Evolutionary conservation across 2,888 invertebrate genomes (phyloP), one percentile per base, ranked within the genome.

Genomic region (Melanostoma scalare): DNA sequence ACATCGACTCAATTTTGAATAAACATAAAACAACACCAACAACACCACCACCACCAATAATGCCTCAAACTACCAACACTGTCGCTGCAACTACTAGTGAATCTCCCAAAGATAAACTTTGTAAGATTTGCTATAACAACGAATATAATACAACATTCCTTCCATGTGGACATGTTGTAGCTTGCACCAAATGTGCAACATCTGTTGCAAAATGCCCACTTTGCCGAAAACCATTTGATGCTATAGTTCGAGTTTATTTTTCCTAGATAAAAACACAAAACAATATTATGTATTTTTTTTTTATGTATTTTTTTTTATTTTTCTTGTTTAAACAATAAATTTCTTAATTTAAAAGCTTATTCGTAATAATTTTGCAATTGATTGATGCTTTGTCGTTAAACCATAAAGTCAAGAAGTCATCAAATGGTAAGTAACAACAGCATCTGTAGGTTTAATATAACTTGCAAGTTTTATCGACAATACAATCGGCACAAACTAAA

Each of bases 141-240:
- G 97, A 98, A 92, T 94, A 96, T 87, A 96, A 96, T 87, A 95
- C 98, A 81, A 96, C 97, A 87, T 98, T 99, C 92, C 93, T 98
- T 88, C 98, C 99, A 61, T 99, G 99, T 92, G 97, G 98, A 86
- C 99, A 99, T 92, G 95, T 98, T 88, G 96, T 97, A 72, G 95
- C 97, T 63, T 99, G 99, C 92, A 95, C 95, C 69, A 95, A 96
- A 89, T 99, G 99, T 93, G 97, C 98, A 48, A 94, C 96, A 33
- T 95, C 96, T 69, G 94, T 98, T 76, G 94, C 94, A 87, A 95
- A 94, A 87, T 98, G 98, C 91, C 97, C 97, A 48, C 94, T 98
- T 88, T 98, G 98, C 92, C 94, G 98, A 76, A 93, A 94, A 88
- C 93, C 93, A 68, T 94, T 96, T 87, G 93, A 93, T 86, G 95